phyloP scores from a whole-genome alignment of 2,888 invertebrate genomes.

The Ctenicera cuprea region DNA sequence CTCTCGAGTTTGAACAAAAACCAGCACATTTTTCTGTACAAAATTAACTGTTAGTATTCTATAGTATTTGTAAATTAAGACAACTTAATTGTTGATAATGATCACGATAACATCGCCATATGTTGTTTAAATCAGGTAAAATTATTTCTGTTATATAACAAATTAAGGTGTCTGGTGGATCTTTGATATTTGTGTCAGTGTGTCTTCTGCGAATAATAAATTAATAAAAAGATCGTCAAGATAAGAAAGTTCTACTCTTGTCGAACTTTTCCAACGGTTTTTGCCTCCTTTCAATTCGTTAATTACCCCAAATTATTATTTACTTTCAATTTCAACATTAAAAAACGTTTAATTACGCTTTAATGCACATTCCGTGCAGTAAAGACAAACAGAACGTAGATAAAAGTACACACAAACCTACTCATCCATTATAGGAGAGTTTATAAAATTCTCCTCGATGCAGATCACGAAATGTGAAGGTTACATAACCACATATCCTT shows the following conservation, averaged over 20 bases:
- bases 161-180: no score
- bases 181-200: no score
- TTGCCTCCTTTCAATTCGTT: no score
- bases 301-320: not conserved
- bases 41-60: not conserved
- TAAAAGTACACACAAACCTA: constrained; percentile 8
- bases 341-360: not conserved
- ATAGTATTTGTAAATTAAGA: not conserved
- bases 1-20: not conserved
- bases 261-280: no score
- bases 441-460: constrained; percentile 16
- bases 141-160: no score
- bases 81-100: not conserved
- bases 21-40: not conserved
- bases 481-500: constrained; percentile 42
- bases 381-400: not conserved
- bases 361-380: not conserved
- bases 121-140: no score
- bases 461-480: constrained; percentile 43
- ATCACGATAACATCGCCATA: not conserved
- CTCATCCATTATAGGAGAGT: constrained; percentile 12
- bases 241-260: no score
- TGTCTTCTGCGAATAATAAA: no score
- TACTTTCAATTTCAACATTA: constrained; percentile 1
- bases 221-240: no score